Evolutionary conservation across 2,888 invertebrate species (phyloP).

Genomic region (Troides oblongomaculatus): DNA sequence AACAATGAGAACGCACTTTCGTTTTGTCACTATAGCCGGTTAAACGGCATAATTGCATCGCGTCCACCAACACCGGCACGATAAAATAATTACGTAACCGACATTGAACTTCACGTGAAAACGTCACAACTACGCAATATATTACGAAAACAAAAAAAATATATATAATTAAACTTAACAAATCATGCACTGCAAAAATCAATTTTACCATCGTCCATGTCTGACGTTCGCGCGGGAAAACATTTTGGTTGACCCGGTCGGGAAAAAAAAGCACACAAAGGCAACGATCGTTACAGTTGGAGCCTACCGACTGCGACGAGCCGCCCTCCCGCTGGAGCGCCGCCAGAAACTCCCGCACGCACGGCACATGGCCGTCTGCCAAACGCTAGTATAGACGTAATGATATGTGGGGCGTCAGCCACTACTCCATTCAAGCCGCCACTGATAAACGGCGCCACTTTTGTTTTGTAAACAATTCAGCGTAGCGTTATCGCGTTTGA

Average conservation of each 20-base stretch:
- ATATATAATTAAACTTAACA: constrained; percentile 6
- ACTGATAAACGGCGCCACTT: constrained; percentile 46
- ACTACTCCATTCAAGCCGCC: constrained; percentile 38
- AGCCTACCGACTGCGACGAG: constrained; percentile 52
- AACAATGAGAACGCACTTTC: constrained; percentile 7
- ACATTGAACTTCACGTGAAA: constrained; percentile 55
- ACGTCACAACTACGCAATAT: constrained; percentile 43
- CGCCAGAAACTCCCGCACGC: constrained; percentile 48
- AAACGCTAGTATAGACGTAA: constrained; percentile 40
- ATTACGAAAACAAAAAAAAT: constrained; percentile 25
- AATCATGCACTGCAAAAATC: constrained; percentile 38
- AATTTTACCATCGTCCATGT: constrained; percentile 62
- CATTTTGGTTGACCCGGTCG: constrained; percentile 46
- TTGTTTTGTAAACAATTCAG: constrained; percentile 71
- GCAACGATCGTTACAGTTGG: constrained; percentile 38
- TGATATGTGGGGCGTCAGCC: constrained; percentile 29
- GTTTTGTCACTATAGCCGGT: background rate
- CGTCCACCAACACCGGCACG: constrained; percentile 32
- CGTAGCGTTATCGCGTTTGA: constrained; percentile 50
- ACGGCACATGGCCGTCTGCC: constrained; percentile 53
- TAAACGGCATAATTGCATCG: constrained; percentile 1
- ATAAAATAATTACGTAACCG: constrained; percentile 61
- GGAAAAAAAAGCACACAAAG: constrained; percentile 3
- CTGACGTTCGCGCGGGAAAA: constrained; percentile 57
- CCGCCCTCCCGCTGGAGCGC: constrained; percentile 54